phyloP scores from a whole-genome alignment of 2,888 invertebrate species.

The Automeris io region DNA sequence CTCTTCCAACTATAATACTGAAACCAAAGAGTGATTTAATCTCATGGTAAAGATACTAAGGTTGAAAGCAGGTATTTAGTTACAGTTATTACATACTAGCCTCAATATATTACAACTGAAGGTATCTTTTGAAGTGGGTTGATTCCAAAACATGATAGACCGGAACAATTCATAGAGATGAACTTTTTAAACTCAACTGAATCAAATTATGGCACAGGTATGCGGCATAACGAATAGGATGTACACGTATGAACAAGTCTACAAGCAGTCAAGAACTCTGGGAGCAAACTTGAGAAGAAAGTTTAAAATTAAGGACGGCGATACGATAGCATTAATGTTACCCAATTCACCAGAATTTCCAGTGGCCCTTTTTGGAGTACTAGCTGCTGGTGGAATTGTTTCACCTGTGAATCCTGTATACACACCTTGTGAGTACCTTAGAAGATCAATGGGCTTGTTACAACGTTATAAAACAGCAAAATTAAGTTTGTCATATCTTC shows the following conservation, averaged over 20 bases:
- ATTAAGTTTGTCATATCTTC: too few relatives aligned
- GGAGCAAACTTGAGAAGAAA: slow-evolving; percentile 78
- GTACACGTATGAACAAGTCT: slow-evolving; percentile 80
- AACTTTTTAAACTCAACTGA: background rate
- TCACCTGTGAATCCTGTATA: slow-evolving; percentile 85
- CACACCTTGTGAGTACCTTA: slow-evolving; percentile 72
- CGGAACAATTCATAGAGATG: background rate
- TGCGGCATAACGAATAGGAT: slow-evolving; percentile 81
- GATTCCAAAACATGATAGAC: too few relatives aligned
- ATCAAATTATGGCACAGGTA: slow-evolving; percentile 68
- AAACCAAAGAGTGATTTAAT: too few relatives aligned
- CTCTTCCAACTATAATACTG: too few relatives aligned
- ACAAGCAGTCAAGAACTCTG: slow-evolving; percentile 76
- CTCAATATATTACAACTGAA: too few relatives aligned
- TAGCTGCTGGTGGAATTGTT: slow-evolving; percentile 79
- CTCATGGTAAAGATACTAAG: too few relatives aligned
- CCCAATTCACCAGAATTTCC: slow-evolving; percentile 85
- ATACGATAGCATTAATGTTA: slow-evolving; percentile 80
- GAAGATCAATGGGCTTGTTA: too few relatives aligned
- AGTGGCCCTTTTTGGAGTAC: slow-evolving; percentile 75
- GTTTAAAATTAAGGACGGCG: slow-evolving; percentile 77
- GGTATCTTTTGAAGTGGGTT: too few relatives aligned
- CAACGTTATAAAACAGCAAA: too few relatives aligned
- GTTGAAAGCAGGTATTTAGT: too few relatives aligned
- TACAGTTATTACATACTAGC: too few relatives aligned